A percentile compares a stretch with the other conserved stretches of the same genome.
Evolutionary conservation across 2,113 vertebrate genomes (phyloP).

Genomic region (Phaethornis superciliosus): DNA sequence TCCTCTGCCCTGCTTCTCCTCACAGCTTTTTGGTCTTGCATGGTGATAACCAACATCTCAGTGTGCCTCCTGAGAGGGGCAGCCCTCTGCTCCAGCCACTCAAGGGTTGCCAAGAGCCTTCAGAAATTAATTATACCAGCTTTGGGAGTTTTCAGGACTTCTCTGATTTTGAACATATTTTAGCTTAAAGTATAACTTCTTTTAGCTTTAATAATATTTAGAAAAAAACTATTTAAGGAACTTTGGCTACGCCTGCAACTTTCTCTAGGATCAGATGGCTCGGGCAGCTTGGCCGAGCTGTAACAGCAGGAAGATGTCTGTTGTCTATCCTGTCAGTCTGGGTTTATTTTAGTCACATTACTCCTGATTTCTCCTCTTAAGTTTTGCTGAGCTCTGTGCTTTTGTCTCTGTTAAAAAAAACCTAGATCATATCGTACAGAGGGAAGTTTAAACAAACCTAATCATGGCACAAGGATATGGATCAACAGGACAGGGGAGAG

Average conservation of each 20-base stretch:
- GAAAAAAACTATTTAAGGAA: background rate
- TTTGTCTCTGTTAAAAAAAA: background rate
- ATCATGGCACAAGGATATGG: background rate
- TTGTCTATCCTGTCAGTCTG: background rate
- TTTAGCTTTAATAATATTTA: background rate
- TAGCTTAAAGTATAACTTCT: background rate
- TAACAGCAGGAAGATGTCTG: background rate
- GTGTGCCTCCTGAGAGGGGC: background rate
- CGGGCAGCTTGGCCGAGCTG: accelerated
- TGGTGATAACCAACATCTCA: background rate
- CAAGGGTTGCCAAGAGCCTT: background rate
- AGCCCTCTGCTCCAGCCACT: background rate
- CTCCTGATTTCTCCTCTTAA: background rate
- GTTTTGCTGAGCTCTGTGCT: background rate
- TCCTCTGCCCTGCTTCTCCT: background rate
- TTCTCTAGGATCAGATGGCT: background rate
- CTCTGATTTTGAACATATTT: background rate
- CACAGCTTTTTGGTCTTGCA: background rate
- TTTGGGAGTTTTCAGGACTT: background rate
- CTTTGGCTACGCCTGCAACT: background rate
- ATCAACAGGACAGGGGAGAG: background rate
- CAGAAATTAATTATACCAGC: background rate
- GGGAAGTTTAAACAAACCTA: background rate
- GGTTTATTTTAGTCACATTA: background rate
- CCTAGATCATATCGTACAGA: background rate